A percentile compares a stretch with the other conserved stretches of the same genome.
Conservation (phyloP, 2,797 vertebrate species). For the Steatocranus sp. region DNA sequence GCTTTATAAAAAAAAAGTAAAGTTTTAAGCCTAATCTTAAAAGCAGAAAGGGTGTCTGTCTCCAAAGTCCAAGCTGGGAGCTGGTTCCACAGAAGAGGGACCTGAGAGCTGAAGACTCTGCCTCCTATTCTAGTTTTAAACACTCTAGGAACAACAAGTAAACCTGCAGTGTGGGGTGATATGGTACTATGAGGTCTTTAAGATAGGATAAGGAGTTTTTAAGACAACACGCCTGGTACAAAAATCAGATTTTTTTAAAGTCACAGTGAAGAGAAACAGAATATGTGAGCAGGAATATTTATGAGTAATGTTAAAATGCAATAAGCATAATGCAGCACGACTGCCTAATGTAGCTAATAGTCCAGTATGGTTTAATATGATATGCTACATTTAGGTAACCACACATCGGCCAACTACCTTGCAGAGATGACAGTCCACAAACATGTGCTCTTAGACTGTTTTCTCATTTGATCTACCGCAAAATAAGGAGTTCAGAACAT, state of each 20-base stretch:
- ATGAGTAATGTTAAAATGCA: background rate
- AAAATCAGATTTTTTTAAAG: background rate
- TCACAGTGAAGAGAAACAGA: background rate
- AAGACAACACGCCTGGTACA: background rate
- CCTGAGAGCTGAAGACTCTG: background rate
- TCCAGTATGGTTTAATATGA: background rate
- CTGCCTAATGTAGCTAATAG: background rate
- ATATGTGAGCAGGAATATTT: background rate
- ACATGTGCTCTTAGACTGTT: background rate
- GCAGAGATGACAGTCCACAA: background rate
- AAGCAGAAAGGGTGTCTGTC: background rate
- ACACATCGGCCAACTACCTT: background rate
- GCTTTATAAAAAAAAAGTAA: background rate
- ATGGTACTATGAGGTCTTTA: background rate
- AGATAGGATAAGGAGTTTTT: accelerated
- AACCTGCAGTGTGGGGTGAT: background rate
- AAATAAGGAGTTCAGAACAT: background rate
- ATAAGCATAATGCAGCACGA: background rate
- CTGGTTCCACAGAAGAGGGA: background rate
- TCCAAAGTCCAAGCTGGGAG: background rate
- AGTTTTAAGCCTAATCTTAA: background rate
- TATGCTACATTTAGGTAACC: background rate
- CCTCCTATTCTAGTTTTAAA: accelerated
- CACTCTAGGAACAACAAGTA: background rate
- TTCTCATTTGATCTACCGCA: background rate